A percentile compares a stretch with the other conserved stretches of the same genome.
Conservation (phyloP, 1,140 invertebrate species). For the Lordiphosa stackelbergi region DNA sequence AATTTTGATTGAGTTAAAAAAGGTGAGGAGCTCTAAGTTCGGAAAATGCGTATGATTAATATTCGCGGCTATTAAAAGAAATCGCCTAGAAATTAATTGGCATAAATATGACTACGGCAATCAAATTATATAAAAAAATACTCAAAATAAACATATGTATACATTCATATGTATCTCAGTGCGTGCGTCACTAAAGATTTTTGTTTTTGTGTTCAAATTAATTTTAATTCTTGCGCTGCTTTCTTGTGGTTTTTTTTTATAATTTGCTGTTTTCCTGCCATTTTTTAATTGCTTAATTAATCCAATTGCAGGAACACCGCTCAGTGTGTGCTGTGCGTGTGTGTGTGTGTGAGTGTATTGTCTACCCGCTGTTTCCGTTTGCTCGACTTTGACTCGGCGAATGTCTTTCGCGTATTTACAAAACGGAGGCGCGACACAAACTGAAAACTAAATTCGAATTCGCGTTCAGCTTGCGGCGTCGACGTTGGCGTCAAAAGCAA, state of each 20-base stretch:
- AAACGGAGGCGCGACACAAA: slow-evolving; percentile 75
- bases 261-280: slow-evolving; percentile 29
- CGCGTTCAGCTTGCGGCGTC: slow-evolving; percentile 53
- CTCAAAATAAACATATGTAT: slow-evolving; percentile 27
- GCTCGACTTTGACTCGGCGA: slow-evolving; percentile 32
- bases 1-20: neutral
- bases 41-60: slow-evolving; percentile 32
- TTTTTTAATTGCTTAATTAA: slow-evolving; percentile 68
- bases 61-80: slow-evolving; percentile 47
- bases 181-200: slow-evolving; percentile 51
- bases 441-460: slow-evolving; percentile 71
- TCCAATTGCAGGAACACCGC: slow-evolving; percentile 60
- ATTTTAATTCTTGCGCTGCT: slow-evolving; percentile 15
- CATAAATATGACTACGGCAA: slow-evolving; percentile 50
- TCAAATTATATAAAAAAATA: slow-evolving; percentile 41
- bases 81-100: slow-evolving; percentile 52
- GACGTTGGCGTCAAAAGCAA: slow-evolving; percentile 5
- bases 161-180: slow-evolving; percentile 29
- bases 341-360: slow-evolving; percentile 11
- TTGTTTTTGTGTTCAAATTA: slow-evolving; percentile 32
- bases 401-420: slow-evolving; percentile 69
- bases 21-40: neutral
- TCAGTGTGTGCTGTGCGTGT: slow-evolving; percentile 15
- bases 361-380: slow-evolving; percentile 61
- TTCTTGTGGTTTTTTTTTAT: slow-evolving; percentile 1